Base-by-base conservation (phyloP, 2,797 vertebrate genomes). In the Chiloscyllium punctatum region DNA sequence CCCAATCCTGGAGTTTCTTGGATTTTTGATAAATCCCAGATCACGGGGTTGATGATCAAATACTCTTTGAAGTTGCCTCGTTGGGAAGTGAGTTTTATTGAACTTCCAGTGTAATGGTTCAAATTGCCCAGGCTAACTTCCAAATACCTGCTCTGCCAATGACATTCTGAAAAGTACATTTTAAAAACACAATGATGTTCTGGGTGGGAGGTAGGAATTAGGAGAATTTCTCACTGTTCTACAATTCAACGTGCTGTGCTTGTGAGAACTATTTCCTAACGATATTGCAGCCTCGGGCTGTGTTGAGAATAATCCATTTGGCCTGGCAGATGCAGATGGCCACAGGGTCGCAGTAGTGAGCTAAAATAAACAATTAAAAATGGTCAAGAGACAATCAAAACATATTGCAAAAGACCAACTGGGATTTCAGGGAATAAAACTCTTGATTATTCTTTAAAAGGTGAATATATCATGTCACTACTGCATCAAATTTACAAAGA, bases 341-440 rank as follows among this genome's bases (percentile, higher is more conserved):
- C 94, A 95, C 48, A 33, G 51, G 94, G 48, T 74, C 6, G 94
- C 71, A 57, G 42, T 57, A 57, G 94, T 77, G 71, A 95, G 94
- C 94, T 95, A 33, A 62, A 21, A 23, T 23, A 53, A 25, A 94
- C 91, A 48, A 48, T 48, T 72, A 3, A 16, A 94, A 94, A 33
- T 51, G 2, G 91, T 94, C 69, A 94, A 48, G 69, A 71, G 74
- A 94, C 18, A 33, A 9, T 53, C 21, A 11, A 74, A 51, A 21
- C 48, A 53, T 71, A 48, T 25, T 72, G 18, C 9, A 92, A 92
- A 94, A 71, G 18, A 11, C 21, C 66, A 68, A 62, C 18, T 69
- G 69, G 11, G 57, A 91, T 69, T 30, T 71, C 25, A 42, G 25
- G 27, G 62, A 42, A 94, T 37, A 27, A 25, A 15, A 48, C n/a